Conservation (phyloP, 1,140 invertebrate species). For the Onthophagus taurus region DNA sequence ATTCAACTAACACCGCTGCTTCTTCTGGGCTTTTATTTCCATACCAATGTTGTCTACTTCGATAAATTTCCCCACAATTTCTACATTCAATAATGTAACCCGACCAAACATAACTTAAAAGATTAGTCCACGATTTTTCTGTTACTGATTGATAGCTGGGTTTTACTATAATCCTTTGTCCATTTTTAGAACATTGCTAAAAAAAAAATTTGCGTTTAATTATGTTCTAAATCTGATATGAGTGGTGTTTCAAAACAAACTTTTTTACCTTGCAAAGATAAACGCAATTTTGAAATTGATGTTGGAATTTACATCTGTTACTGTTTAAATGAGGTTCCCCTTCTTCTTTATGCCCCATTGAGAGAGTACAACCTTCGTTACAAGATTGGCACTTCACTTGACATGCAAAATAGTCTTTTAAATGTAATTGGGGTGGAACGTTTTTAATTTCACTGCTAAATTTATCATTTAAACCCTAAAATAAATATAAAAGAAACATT, state of each 20-base stretch:
- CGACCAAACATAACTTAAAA: conserved; percentile 72
- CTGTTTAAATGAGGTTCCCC: conserved; percentile 50
- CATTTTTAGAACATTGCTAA: conserved; percentile 46
- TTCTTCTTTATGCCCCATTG: conserved; percentile 70
- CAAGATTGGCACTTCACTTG: conserved; percentile 63
- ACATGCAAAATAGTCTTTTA: conserved; percentile 76
- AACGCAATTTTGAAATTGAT: conserved; percentile 69
- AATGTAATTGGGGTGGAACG: conserved; percentile 54
- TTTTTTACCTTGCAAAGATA: conserved; percentile 55
- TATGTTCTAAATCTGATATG: neutral
- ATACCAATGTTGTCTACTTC: conserved; percentile 76
- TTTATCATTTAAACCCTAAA: conserved; percentile 63
- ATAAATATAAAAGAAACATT: too few species aligned
- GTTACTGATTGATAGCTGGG: conserved; percentile 47
- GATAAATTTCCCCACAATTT: conserved; percentile 73
- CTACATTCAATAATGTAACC: conserved; percentile 74
- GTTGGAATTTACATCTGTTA: conserved; percentile 55
- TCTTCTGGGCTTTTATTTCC: conserved; percentile 71
- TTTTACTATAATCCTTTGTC: conserved; percentile 54
- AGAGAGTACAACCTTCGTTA: conserved; percentile 55
- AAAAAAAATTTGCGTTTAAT: conserved; percentile 2
- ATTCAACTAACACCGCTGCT: conserved; percentile 48
- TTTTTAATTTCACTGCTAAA: conserved; percentile 62
- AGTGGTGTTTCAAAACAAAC: neutral
- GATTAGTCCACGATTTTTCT: conserved; percentile 59